Conservation (phyloP, 2,113 vertebrate genomes). For the Engraulis encrasicolus region DNA sequence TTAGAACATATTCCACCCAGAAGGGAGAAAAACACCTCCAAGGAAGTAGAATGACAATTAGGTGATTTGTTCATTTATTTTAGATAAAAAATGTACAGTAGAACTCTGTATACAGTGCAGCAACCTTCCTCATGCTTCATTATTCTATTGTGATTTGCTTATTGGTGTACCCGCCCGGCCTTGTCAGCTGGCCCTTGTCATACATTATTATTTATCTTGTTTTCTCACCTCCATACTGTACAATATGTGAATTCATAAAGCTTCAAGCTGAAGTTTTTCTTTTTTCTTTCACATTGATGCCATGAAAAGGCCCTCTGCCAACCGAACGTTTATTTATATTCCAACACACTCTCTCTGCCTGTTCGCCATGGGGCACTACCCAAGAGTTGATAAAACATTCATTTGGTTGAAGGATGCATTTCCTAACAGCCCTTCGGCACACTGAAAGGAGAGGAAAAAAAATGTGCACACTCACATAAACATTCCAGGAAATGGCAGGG, state of each 20-base stretch:
- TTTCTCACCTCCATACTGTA: too few species aligned
- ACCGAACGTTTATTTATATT: constrained; percentile 25
- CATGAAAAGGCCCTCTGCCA: not conserved
- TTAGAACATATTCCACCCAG: not conserved
- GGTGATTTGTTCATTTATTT: too few species aligned
- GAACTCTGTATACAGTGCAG: too few species aligned
- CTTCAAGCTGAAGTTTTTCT: not conserved
- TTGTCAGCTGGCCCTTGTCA: too few species aligned
- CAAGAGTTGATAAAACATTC: constrained; percentile 40
- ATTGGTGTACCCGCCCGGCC: too few species aligned
- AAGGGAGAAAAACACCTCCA: not conserved
- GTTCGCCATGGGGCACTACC: not conserved
- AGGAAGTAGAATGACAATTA: too few species aligned
- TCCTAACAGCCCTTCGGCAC: constrained; percentile 13
- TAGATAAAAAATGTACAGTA: too few species aligned
- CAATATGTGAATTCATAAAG: not conserved
- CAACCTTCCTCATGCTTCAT: too few species aligned
- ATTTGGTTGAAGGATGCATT: constrained; percentile 45
- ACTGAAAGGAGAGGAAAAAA: not conserved
- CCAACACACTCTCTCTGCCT: not conserved
- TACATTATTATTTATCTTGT: too few species aligned
- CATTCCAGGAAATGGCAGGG: not conserved
- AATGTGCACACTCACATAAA: constrained; percentile 4
- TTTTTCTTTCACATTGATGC: not conserved
- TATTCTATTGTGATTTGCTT: too few species aligned